phyloP scores from a whole-genome alignment of 2,888 invertebrate species.

The Eremobia ochroleuca region DNA sequence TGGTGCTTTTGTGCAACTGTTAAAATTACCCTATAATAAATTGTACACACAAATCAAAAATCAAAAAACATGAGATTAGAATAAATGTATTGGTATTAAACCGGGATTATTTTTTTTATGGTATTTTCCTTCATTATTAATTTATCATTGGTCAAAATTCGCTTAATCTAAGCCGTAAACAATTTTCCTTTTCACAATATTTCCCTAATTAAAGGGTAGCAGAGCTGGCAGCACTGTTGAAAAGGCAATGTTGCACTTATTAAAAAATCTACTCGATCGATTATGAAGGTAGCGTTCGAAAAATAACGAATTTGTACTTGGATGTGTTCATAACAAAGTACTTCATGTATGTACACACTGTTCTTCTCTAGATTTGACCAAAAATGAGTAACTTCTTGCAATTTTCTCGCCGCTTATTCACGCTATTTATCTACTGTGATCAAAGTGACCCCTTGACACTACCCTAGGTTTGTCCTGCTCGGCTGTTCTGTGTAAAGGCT shows the following conservation, averaged over 20 bases:
- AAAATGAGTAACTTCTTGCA: not conserved
- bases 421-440: too few species aligned
- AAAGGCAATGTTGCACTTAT: slow-evolving; percentile 40
- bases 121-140: not conserved
- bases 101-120: not conserved
- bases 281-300: slow-evolving; percentile 19
- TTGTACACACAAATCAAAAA: slow-evolving; percentile 19
- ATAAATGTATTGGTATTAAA: not conserved
- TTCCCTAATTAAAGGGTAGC: slow-evolving; percentile 51
- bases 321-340: slow-evolving; percentile 9
- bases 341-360: too few species aligned
- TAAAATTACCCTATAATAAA: slow-evolving; percentile 57
- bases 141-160: not conserved
- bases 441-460: too few species aligned
- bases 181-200: slow-evolving; percentile 4
- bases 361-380: not conserved
- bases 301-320: not conserved
- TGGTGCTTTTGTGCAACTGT: slow-evolving; percentile 67
- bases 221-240: slow-evolving; percentile 27
- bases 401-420: not conserved
- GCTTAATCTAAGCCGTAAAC: not conserved
- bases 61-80: not conserved
- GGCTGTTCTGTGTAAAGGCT: not conserved
- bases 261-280: slow-evolving; percentile 20
- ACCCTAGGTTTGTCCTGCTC: not conserved